Base-by-base conservation (phyloP, 2,888 invertebrate genomes). In the Xestobium rufovillosum region DNA sequence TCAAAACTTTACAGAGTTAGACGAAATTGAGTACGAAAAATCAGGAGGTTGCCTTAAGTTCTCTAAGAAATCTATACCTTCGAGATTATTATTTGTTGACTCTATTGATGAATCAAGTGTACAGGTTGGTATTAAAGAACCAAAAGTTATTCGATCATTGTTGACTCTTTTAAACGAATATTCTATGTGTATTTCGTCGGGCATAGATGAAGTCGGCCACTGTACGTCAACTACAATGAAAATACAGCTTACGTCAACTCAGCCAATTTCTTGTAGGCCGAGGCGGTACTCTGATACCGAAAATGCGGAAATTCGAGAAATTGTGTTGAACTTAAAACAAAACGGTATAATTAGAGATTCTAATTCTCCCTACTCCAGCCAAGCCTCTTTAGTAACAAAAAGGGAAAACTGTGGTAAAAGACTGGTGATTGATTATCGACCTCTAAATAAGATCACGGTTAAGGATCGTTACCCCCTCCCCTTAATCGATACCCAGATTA, bases 381-480 rank as follows among this genome's bases (percentile, higher is more conserved):
- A 42, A 11, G 34, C 41, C 14, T 14, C 45, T 4, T 26, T 53
- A 12, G 50, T 54, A 1, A 41, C 39, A 16, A 56, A 54, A n/a
- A n/a, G n/a, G 41, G 51, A 48, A 36, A 47, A 41, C 11, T 50
- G 49, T 2, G 44, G 49, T 11, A 8, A 42, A 3, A 26, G 51
- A n/a, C 14, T 57, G 14, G 52, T 51, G 26, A 37, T 57, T 1
- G 56, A 53, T 39, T 61, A 49, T 14, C 34, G 58, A 4, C 32
- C 32, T 14, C 38, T 61, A 4, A 63, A 63, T 39, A 30, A 33
- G 2, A 41, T 46, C 1, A 60, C 56, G 1, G 40, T 50, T 0
- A 47, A 51, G 2, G 57, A 60, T 35, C 29, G 47, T 3, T 56
- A 55, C 34, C 57, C 60, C 0, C 25, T 59, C 2, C 56, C 57